Base-by-base conservation (phyloP, 2,888 invertebrate species). In the Latrodectus elegans region DNA sequence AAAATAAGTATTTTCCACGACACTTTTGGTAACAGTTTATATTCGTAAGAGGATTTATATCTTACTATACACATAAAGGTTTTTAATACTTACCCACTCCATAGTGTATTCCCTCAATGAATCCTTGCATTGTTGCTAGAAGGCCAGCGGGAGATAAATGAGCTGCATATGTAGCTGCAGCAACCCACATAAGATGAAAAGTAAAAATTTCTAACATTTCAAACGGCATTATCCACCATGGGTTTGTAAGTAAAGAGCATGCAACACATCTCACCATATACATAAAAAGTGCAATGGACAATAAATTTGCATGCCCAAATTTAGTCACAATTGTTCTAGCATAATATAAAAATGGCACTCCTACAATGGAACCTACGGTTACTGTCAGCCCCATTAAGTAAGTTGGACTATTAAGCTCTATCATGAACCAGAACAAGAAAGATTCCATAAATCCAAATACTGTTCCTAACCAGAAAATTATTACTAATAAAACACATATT, bases 361-460 rank as follows among this genome's bases (percentile, higher is more conserved):
- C 96, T 92, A 96, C 95, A 77, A 96, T 92, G 1, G 96, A 96
- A 81, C 96, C 96, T 90, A 96, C 96, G 82, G 96, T 96, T 90
- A 96, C 95, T 90, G 96, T 96, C 90, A 96, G 94, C 90, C 95
- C 96, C 78, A 96, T 92, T 88, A 96, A 93, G 92, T 96, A 96
- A 92, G 95, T 96, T 0, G 96, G 96, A 77, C 96, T 96, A n/a
- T 96, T 95, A 89, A 96, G 93, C 92, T 96, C 96, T 14, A 92
- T 90, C 90, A 97, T 93, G 92, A 96, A 97, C 91, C 97, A 94
- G 92, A 97, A 97, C 65, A 97, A 93, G 92, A 96, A 97, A 81
- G 96, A 96, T 92, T 97, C 97, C 85, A 97, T 96, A 92, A 96
- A 96, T 55, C 97, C 97, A 95, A 96, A 96, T 92, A 96, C 95